Conservation (phyloP, 2,888 invertebrate genomes). For the Troides aeacus region DNA sequence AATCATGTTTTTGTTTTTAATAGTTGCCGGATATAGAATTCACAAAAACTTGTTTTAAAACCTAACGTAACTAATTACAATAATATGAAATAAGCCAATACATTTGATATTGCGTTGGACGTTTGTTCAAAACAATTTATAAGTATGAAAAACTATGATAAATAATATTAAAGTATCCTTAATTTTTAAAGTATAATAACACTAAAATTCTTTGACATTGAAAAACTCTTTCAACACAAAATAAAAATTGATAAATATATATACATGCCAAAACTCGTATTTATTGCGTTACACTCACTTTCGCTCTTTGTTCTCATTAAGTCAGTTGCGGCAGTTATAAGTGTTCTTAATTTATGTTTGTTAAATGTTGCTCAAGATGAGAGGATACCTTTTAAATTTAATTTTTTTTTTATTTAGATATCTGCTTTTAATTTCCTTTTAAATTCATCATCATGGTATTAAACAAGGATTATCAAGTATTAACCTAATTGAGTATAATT, state of each 20-base stretch:
- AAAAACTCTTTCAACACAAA: neutral
- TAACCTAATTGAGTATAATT: no score
- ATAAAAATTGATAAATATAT: neutral
- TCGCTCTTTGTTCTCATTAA: slow-evolving; percentile 29
- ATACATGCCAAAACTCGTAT: neutral
- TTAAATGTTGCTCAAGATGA: slow-evolving; percentile 16
- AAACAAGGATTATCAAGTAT: no score
- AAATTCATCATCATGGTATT: no score
- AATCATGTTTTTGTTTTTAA: no score
- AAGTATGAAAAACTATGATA: neutral
- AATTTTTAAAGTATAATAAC: neutral
- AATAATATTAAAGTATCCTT: neutral
- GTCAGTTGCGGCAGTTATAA: slow-evolving; percentile 12
- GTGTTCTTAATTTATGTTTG: slow-evolving; percentile 16
- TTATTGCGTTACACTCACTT: slow-evolving; percentile 21
- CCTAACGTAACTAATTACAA: neutral
- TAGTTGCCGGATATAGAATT: neutral
- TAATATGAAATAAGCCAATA: neutral
- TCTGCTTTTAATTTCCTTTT: no score
- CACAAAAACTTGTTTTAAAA: neutral
- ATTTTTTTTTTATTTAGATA: neutral
- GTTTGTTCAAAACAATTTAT: neutral
- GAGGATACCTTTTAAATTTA: neutral
- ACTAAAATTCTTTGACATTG: neutral
- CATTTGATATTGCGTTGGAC: neutral